These are phyloP conservation scores for Lepilemur septentrionalis DNA, from an alignment of 2,797 vertebrate species.

Conservation along the genomic window DNA sequence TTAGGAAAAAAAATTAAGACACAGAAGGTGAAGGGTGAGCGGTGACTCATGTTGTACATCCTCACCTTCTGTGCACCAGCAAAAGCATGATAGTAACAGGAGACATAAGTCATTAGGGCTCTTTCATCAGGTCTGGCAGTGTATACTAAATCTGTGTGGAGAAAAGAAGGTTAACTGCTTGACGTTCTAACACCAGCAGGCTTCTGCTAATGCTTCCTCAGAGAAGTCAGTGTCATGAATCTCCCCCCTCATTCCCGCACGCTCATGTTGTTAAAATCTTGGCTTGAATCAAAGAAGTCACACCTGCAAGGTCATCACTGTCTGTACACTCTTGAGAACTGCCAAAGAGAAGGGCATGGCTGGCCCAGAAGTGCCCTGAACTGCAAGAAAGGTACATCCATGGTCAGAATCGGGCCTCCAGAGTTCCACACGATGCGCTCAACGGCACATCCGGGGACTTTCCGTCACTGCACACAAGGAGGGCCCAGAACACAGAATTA, in stretches of 20 bases:
- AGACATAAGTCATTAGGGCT: constrained; percentile 84
- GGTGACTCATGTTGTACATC: constrained; percentile 64
- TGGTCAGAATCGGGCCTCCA: fast-evolving
- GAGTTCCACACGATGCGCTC: neutral
- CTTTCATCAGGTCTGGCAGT: constrained; percentile 83
- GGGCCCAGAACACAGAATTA: too few species aligned
- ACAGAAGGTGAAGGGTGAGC: constrained; percentile 79
- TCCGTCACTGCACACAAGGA: fast-evolving
- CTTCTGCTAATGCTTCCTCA: constrained; percentile 2
- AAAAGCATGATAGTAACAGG: constrained; percentile 85
- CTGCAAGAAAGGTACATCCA: neutral
- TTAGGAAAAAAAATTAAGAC: constrained; percentile 56
- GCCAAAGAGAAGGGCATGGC: neutral
- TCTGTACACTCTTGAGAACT: neutral
- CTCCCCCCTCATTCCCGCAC: neutral
- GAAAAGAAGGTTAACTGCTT: constrained; percentile 80
- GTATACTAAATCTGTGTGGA: constrained; percentile 82
- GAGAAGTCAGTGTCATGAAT: neutral
- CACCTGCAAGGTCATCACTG: neutral
- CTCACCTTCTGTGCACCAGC: constrained; percentile 85
- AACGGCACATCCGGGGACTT: neutral
- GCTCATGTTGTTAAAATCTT: neutral
- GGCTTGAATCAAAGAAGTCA: neutral
- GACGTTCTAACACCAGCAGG: constrained; percentile 35
- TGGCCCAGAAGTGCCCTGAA: neutral